These are phyloP conservation scores for Sebastes oblongus DNA, from an alignment of 2,797 vertebrate genomes.

Conservation along the genomic window DNA sequence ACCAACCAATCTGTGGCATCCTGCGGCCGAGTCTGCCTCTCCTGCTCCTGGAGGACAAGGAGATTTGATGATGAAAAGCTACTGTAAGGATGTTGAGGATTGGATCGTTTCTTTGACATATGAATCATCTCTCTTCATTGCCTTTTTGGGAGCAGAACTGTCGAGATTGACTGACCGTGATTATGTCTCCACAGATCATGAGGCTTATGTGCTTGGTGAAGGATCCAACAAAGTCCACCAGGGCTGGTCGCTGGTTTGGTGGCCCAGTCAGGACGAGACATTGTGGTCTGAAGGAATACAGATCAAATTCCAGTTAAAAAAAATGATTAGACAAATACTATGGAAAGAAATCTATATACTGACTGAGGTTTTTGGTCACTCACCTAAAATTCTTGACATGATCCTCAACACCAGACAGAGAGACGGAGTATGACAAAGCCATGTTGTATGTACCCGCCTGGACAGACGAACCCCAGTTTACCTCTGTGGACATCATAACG, in stretches of 20 bases:
- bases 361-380: not conserved
- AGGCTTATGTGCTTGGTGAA: conserved; percentile 84
- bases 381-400: conserved; percentile 85
- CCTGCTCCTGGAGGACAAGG: conserved; percentile 47
- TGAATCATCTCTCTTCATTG: not conserved
- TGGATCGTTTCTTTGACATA: not conserved
- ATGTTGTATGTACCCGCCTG: conserved; percentile 82
- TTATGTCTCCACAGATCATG: conserved; percentile 83
- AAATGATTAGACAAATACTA: not conserved
- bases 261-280: conserved; percentile 83
- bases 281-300: conserved; percentile 72
- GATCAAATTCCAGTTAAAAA: not conserved
- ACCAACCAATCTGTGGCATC: conserved; percentile 54
- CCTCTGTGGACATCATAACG: conserved; percentile 61
- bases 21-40: conserved; percentile 26
- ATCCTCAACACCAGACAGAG: conserved; percentile 77
- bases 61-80: not conserved
- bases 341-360: not conserved
- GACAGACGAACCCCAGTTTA: conserved; percentile 83
- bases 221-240: conserved; percentile 82
- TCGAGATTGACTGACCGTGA: conserved; percentile 61
- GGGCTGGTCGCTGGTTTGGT: conserved; percentile 76
- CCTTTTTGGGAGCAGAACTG: not conserved
- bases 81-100: not conserved
- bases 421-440: conserved; percentile 80